These are phyloP conservation scores for Coturnix japonica DNA, from an alignment of 2,113 vertebrate genomes.

Conservation along the genomic window DNA sequence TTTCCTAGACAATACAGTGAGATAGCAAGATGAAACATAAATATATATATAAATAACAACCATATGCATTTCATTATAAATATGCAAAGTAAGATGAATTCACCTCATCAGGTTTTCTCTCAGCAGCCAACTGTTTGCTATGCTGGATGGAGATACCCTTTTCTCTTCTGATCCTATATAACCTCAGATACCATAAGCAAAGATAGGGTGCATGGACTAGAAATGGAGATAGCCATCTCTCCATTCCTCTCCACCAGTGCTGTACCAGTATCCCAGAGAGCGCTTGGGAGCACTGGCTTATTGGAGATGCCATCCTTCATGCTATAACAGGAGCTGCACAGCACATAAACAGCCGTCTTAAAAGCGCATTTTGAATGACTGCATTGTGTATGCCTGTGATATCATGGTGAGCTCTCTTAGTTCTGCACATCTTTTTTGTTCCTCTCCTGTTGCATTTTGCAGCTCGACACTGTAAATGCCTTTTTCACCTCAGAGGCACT, in stretches of 20 bases:
- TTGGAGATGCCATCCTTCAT: neutral
- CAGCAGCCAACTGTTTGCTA: neutral
- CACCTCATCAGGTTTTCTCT: neutral
- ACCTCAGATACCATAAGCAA: neutral
- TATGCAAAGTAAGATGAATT: neutral
- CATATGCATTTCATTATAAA: neutral
- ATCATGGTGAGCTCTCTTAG: neutral
- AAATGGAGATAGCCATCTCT: neutral
- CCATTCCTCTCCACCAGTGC: neutral
- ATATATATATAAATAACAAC: neutral
- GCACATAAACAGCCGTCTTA: neutral
- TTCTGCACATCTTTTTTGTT: accelerated
- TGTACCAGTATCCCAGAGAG: neutral
- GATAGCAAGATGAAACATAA: neutral
- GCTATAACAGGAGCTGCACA: neutral
- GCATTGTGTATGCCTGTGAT: neutral
- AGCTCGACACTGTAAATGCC: neutral
- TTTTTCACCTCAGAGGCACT: neutral
- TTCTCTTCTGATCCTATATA: neutral
- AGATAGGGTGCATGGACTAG: neutral
- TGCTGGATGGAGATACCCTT: neutral
- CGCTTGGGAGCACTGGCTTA: accelerated
- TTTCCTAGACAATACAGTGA: neutral
- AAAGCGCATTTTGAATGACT: neutral
- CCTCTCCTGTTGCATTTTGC: neutral